phyloP scores from a whole-genome alignment of 2,113 vertebrate species.

The Gobius niger region DNA sequence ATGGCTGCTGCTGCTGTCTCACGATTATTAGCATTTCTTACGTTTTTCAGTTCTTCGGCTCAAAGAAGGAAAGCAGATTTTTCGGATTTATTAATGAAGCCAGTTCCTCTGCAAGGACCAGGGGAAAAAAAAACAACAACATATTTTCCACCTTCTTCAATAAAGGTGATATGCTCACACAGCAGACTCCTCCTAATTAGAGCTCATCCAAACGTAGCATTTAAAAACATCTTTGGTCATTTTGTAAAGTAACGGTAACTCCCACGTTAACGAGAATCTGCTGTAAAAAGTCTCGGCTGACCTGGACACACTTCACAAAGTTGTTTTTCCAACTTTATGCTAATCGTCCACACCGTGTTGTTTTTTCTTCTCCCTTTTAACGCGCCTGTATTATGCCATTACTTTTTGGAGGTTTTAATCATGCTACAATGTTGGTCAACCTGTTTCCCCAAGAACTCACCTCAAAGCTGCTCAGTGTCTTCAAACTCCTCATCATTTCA shows the following conservation, averaged over 20 bases:
- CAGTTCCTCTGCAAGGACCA: constrained; percentile 21
- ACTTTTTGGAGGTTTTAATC: too few species aligned
- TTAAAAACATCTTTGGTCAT: background rate
- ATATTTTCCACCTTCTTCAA: constrained; percentile 25
- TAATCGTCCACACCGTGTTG: background rate
- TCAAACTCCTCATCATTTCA: too few species aligned
- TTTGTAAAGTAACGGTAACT: background rate
- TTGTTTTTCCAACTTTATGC: background rate
- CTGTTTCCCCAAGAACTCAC: too few species aligned
- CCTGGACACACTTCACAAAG: too few species aligned
- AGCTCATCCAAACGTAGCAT: constrained; percentile 13
- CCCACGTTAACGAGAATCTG: background rate
- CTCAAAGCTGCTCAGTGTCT: too few species aligned
- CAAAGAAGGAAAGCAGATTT: constrained; percentile 24
- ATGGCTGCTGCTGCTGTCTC: background rate
- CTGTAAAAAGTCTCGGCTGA: background rate
- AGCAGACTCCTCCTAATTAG: constrained; percentile 17
- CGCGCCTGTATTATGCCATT: too few species aligned
- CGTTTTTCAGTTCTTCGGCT: constrained; percentile 38
- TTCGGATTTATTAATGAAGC: constrained; percentile 42
- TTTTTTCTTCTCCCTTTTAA: background rate
- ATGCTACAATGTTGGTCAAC: too few species aligned
- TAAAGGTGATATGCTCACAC: constrained; percentile 46
- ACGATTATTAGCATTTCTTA: constrained; percentile 41
- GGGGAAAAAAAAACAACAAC: constrained; percentile 25